phyloP scores from a whole-genome alignment of 2,888 invertebrate species.

The Agonopterix subpropinquella region DNA sequence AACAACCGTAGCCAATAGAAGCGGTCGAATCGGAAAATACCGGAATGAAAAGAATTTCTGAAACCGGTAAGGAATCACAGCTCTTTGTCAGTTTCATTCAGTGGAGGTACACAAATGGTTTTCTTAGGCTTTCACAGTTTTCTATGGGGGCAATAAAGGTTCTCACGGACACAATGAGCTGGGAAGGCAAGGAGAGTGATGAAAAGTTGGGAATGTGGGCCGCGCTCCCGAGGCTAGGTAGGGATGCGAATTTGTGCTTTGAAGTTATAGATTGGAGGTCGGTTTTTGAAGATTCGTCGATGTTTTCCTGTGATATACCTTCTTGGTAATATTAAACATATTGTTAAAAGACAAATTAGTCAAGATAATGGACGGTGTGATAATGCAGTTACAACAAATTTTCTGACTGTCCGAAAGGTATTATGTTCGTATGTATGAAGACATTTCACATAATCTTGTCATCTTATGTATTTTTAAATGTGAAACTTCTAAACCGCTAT shows the following conservation, averaged over 20 bases:
- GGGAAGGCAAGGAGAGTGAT: slow-evolving; percentile 66
- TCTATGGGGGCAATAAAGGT: slow-evolving; percentile 74
- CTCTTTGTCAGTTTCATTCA: slow-evolving; percentile 47
- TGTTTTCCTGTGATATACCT: background rate
- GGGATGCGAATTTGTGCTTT: slow-evolving; percentile 27
- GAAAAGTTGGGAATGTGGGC: slow-evolving; percentile 73
- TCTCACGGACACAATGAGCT: slow-evolving; percentile 70
- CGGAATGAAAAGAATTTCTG: slow-evolving; percentile 53
- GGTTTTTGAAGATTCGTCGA: background rate
- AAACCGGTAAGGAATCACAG: slow-evolving; percentile 45
- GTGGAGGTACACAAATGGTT: slow-evolving; percentile 65
- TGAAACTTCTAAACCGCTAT: no score
- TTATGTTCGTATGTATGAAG: no score
- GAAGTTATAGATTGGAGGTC: background rate
- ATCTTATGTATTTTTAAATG: no score
- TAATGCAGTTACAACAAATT: no score
- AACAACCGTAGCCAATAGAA: slow-evolving; percentile 42
- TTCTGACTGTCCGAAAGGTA: no score
- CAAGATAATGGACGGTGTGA: no score
- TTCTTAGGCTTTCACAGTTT: slow-evolving; percentile 71
- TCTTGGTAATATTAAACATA: no score
- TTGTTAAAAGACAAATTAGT: no score
- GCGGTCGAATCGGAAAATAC: slow-evolving; percentile 57
- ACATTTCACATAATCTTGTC: no score
- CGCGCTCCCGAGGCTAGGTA: slow-evolving; percentile 55